Conservation (phyloP, 2,797 vertebrate species). For the Lagorchestes hirsutus region DNA sequence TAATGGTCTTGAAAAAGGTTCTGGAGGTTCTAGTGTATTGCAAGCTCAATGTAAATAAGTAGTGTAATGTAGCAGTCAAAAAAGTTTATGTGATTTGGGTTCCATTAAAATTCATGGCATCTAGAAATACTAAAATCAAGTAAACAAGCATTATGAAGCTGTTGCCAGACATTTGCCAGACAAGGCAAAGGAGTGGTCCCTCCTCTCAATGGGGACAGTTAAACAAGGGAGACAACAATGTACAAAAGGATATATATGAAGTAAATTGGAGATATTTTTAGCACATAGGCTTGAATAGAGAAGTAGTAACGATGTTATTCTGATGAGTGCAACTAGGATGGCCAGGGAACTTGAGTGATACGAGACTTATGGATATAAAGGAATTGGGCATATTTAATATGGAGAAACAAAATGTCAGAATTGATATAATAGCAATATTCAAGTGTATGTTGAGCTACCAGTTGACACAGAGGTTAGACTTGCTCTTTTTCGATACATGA, state of each 20-base stretch:
- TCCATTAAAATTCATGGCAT: not conserved
- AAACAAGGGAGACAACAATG: not conserved
- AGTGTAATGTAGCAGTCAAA: not conserved
- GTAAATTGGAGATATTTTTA: not conserved
- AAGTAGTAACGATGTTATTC: not conserved
- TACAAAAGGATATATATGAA: not conserved
- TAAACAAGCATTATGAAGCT: not conserved
- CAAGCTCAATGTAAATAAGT: too few species aligned
- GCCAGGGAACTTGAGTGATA: not conserved
- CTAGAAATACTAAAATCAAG: not conserved
- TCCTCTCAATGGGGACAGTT: not conserved
- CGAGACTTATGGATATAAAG: not conserved
- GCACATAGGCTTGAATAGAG: not conserved
- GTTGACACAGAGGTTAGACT: not conserved
- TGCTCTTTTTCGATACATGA: not conserved
- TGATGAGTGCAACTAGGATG: not conserved
- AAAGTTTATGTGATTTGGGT: not conserved
- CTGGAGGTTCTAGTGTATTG: not conserved
- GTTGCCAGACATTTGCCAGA: not conserved
- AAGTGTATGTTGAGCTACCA: not conserved
- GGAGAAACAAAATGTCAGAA: not conserved
- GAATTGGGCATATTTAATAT: too few species aligned
- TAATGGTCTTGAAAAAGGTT: not conserved
- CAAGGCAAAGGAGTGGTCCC: not conserved
- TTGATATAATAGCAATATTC: not conserved